Base-by-base conservation (phyloP, 1,140 invertebrate species). In the Stegodyphus dumicola region DNA sequence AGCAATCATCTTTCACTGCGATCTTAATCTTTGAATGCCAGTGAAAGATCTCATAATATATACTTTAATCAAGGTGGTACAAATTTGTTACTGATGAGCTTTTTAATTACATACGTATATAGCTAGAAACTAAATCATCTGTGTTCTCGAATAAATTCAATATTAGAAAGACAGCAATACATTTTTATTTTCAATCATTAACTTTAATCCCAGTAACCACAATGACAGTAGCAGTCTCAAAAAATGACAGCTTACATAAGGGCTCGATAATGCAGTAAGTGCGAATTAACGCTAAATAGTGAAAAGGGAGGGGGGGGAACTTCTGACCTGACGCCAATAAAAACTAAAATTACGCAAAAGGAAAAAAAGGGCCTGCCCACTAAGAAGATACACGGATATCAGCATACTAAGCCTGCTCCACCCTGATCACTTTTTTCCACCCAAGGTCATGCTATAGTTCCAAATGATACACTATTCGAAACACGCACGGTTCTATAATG, bases 351-450 rank as follows among this genome's bases (percentile, higher is more conserved):
- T 9, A 7, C 65, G 15, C 6, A 67, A 67, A 67, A 67, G 65
- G 7, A 17, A 13, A n/a, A 67, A 17, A 17, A 17, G 65, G 6
- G 9, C 9, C 15, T 60, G 15, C 9, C 15, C 18, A 17, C 73
- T 60, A 60, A 77, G 60, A 77, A 65, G 75, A 77, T 60, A 60
- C 60, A 64, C 75, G 56, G 17, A 53, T 77, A 77, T 77, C 75
- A 66, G 48, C 56, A 67, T 67, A 67, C 65, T n/a, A 15, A 6
- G 13, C 11, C 17, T 18, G 17, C 65, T 17, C 65, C 65, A 18
- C 65, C 65, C 65, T 67, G 65, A 18, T 67, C 65, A n/a, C 65
- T 67, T 67, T 67, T 67, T 67, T 64, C 75, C 56, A 77, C 48
- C 75, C 75, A 77, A 77, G 75, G 75, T 77, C 75, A 77, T 33